A percentile compares a stretch with the other conserved stretches of the same genome.
These are phyloP conservation scores for Drosophila ambigua DNA, from an alignment of 1,140 invertebrate genomes.

Conservation along the genomic window DNA sequence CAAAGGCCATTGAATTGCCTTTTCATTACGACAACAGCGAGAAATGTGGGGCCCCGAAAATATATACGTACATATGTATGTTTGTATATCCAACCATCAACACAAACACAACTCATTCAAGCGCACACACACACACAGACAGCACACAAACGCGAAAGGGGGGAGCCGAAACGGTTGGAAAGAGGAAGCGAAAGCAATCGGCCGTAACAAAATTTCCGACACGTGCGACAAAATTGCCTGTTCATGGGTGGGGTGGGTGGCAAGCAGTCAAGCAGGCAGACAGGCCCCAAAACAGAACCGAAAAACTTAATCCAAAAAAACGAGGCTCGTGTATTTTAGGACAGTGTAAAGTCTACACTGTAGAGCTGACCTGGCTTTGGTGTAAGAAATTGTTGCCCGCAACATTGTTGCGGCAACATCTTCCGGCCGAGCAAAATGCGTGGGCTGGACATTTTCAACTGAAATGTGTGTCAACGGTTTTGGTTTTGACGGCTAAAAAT, in stretches of 20 bases:
- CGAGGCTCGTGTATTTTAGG: constrained; percentile 24
- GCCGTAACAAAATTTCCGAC: constrained; percentile 81
- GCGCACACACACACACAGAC: constrained; percentile 20
- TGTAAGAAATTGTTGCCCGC: constrained; percentile 10
- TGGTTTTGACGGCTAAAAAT: constrained; percentile 34
- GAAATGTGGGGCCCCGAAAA: constrained; percentile 17
- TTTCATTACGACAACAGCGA: constrained; percentile 54
- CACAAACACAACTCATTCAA: constrained; percentile 42
- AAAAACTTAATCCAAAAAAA: constrained; percentile 35
- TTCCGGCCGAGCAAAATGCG: constrained; percentile 7
- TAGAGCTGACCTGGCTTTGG: neutral
- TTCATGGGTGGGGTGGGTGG: constrained; percentile 15
- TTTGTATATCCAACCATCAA: constrained; percentile 16
- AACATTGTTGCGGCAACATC: constrained; percentile 48
- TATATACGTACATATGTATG: neutral
- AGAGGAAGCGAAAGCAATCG: constrained; percentile 70
- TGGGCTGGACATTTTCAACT: constrained; percentile 26
- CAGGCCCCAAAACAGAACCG: constrained; percentile 29
- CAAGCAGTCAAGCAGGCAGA: constrained; percentile 35
- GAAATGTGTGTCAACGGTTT: constrained; percentile 38
- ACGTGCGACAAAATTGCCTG: constrained; percentile 77
- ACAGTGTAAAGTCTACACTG: constrained; percentile 13
- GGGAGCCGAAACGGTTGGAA: too few species aligned
- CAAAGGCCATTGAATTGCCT: constrained; percentile 79
- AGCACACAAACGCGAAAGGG: constrained; percentile 11